These are phyloP conservation scores for Acomys russatus DNA, from an alignment of 2,797 vertebrate genomes.

Conservation along the genomic window DNA sequence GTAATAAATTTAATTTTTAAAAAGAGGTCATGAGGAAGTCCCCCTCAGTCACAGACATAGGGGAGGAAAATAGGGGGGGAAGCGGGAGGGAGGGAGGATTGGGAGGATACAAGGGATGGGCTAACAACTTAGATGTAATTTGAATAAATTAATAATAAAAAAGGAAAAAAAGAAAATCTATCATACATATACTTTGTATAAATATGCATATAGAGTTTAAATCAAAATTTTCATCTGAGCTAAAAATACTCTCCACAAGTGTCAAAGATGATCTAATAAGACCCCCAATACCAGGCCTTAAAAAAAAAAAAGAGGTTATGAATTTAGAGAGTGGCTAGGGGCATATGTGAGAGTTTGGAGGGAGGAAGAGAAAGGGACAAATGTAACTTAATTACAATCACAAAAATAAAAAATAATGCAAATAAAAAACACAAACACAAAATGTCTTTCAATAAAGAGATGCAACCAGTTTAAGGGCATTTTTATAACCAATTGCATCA, in stretches of 20 bases:
- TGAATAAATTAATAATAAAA: too few relatives aligned
- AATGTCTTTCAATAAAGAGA: neutral
- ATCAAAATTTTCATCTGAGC: neutral
- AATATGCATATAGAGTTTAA: neutral
- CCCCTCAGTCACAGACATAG: too few relatives aligned
- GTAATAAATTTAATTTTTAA: neutral
- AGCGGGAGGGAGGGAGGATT: too few relatives aligned
- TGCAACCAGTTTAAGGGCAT: neutral
- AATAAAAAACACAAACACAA: neutral
- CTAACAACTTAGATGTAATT: too few relatives aligned
- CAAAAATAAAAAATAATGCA: neutral
- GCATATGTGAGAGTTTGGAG: neutral
- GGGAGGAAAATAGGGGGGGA: too few relatives aligned
- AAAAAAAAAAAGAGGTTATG: neutral
- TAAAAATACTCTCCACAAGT: neutral
- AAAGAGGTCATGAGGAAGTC: too few relatives aligned
- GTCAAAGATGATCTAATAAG: neutral
- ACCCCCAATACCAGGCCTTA: neutral
- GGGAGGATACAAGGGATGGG: too few relatives aligned
- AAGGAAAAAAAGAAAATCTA: too few relatives aligned
- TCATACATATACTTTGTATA: neutral
- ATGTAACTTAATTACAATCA: neutral
- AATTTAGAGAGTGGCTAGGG: neutral
- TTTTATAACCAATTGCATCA: constrained; percentile 7
- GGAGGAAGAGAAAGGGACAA: too few relatives aligned